Evolutionary conservation across 1,140 invertebrate genomes (phyloP), one percentile per base, ranked within the genome.

Genomic region (Atta colombica): DNA sequence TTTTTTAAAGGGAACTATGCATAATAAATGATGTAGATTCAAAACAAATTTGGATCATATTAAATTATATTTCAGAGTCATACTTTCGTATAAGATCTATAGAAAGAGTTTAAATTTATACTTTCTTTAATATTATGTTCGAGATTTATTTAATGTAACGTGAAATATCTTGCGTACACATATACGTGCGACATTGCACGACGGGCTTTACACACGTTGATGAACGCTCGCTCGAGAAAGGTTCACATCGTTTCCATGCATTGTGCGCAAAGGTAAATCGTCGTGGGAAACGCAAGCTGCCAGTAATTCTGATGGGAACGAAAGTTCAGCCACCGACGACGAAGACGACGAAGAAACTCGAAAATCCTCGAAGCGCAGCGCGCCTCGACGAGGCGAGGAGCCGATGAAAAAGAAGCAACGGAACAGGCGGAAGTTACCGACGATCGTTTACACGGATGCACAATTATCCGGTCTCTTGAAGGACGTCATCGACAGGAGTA

Each of bases 391-490:
- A 12, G 51, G 25, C 69, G 88, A 85, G 80, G 89, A 86, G 85
- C 65, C 87, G 35, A 78, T 55, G 84, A 90, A 91, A 63, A 84
- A 84, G 86, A 71, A 69, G 21, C 89, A 90, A 58, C 90, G 86
- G 60, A 88, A 86, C 53, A 90, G 63, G 69, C 90, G 55, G 65
- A 93, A 92, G 78, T 89, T 89, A 53, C 77, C 86, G 5, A 75
- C 91, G 39, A 92, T 94, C 45, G 88, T 94, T 77, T 95, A 95
- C 87, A 92, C 94, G 63, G 93, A 95, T 91, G 93, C 91, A 82
- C 94, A 95, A 90, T 92, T 95, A 88, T 93, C 92, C 51, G 94
- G 93, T 60, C 91, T 95, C 77, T 69, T 95, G 69, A 95, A 93
- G 85, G 93, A 95, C 82, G 93, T 95, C 71, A 94, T 95, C 88